phyloP scores from a whole-genome alignment of 2,888 invertebrate genomes.

The Parelbella ahira region DNA sequence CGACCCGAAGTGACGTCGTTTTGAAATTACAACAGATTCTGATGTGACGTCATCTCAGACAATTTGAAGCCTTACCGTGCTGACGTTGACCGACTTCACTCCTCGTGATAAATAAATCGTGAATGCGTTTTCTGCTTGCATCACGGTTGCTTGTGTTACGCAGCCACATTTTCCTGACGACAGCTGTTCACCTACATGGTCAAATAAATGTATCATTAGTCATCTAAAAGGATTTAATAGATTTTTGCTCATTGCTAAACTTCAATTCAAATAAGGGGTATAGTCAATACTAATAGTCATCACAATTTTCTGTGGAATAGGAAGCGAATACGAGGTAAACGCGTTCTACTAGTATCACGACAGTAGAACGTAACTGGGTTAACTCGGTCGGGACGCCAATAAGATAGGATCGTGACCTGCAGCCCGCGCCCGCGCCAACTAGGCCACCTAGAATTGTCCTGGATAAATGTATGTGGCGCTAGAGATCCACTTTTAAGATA shows the following conservation, averaged over 20 bases:
- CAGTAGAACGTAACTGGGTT: slow-evolving; percentile 21
- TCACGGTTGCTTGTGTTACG: slow-evolving; percentile 44
- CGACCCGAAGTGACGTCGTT: slow-evolving; percentile 61
- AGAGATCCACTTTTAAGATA: slow-evolving; percentile 40
- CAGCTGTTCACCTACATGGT: slow-evolving; percentile 51
- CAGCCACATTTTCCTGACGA: slow-evolving; percentile 52
- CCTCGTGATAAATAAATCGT: slow-evolving; percentile 40
- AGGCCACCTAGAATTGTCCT: slow-evolving; percentile 63
- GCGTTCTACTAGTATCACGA: no score
- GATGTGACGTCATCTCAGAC: slow-evolving; percentile 54
- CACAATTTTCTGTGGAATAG: no score
- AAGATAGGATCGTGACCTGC: slow-evolving; percentile 40
- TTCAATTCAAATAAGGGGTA: no score
- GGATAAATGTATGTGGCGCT: slow-evolving; percentile 37
- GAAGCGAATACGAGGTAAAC: no score
- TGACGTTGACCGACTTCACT: slow-evolving; percentile 32
- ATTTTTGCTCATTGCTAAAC: no score
- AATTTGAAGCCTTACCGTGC: slow-evolving; percentile 40
- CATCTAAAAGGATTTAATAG: slow-evolving; percentile 26
- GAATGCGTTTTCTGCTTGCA: slow-evolving; percentile 42
- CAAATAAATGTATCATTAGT: slow-evolving; percentile 41
- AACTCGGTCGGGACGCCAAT: slow-evolving; percentile 31
- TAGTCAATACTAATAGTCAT: no score
- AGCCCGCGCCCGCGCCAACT: slow-evolving; percentile 51
- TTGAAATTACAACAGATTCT: slow-evolving; percentile 46